Base-by-base conservation (phyloP, 2,888 invertebrate species). In the Troides oblongomaculatus region DNA sequence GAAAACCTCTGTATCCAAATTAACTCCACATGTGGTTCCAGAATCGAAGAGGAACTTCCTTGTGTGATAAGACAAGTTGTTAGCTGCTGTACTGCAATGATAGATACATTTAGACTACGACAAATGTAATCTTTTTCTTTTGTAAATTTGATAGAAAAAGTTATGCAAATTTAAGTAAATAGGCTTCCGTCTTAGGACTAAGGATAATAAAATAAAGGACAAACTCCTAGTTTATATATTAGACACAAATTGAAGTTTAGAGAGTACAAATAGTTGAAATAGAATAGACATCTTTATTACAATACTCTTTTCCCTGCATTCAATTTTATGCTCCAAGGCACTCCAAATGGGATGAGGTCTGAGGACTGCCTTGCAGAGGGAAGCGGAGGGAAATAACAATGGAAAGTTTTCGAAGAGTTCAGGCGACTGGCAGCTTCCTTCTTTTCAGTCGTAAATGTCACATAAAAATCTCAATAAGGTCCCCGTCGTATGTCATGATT, bases 371-470 rank as follows among this genome's bases (percentile, higher is more conserved):
- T 43, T 65, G 50, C 56, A 53, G 7, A 18, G 59, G 17, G 64
- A 36, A 23, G 57, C 21, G 57, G 21, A 65, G 56, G 62, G 25
- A 62, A 21, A 66, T 39, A 21, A 50, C 56, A 58, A 65, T 65
- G 50, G 59, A 58, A 65, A 66, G 66, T 66, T 66, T 46, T 66
- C 50, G n/a, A 50, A 66, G 14, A 60, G 50, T 46, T 60, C 36
- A 36, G 50, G 36, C 58, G 43, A 66, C 36, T 23, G 50, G 56
- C 66, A 39, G 21, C 56, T 56, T 23, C 66, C 43, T 61, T n/a
- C 23, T 61, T 60, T 36, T 56, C 23, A 56, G 62, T 67, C 66
- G 56, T 67, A 62, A 67, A 67, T 36, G 61, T 62, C 43, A 62
- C 66, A 43, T 67, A 62, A 62, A 62, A 56, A 17, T 25, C 23